A percentile compares a stretch with the other conserved stretches of the same genome.
These are phyloP conservation scores for Dynastes hyllus DNA, from an alignment of 2,888 invertebrate genomes.

Conservation along the genomic window DNA sequence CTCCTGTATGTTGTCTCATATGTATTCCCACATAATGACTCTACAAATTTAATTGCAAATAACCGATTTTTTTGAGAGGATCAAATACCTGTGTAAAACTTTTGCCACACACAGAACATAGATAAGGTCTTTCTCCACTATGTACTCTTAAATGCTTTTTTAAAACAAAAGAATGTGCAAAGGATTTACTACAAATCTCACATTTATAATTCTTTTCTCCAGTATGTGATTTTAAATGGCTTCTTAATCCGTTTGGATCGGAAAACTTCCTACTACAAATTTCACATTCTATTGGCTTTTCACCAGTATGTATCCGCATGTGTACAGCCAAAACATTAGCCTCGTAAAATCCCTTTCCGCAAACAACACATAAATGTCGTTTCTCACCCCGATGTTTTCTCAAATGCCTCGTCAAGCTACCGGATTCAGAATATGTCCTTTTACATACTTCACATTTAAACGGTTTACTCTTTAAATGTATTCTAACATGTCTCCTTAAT, in stretches of 20 bases:
- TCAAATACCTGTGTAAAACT: conserved; percentile 63
- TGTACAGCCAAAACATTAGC: conserved; percentile 65
- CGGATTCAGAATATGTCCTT: conserved; percentile 65
- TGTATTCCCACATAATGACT: conserved; percentile 66
- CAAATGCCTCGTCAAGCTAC: conserved; percentile 65
- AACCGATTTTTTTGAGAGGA: too few relatives aligned
- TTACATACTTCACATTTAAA: conserved; percentile 63
- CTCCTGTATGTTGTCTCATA: conserved; percentile 67
- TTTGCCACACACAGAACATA: conserved; percentile 65
- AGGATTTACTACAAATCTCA: conserved; percentile 63
- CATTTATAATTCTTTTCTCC: conserved; percentile 64
- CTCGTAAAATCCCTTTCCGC: conserved; percentile 67
- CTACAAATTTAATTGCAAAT: conserved; percentile 56
- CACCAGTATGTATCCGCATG: conserved; percentile 66
- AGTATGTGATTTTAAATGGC: conserved; percentile 65
- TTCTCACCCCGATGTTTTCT: conserved; percentile 66
- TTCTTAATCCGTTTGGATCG: conserved; percentile 65
- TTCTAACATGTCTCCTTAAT: conserved; percentile 64
- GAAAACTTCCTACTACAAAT: conserved; percentile 64
- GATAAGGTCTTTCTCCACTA: conserved; percentile 64
- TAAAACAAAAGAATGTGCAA: conserved; percentile 65
- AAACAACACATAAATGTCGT: conserved; percentile 64
- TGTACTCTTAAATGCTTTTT: conserved; percentile 64
- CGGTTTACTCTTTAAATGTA: conserved; percentile 64
- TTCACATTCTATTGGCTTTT: conserved; percentile 65